phyloP scores from a whole-genome alignment of 2,888 invertebrate species.

The Podotricha telesiphe region DNA sequence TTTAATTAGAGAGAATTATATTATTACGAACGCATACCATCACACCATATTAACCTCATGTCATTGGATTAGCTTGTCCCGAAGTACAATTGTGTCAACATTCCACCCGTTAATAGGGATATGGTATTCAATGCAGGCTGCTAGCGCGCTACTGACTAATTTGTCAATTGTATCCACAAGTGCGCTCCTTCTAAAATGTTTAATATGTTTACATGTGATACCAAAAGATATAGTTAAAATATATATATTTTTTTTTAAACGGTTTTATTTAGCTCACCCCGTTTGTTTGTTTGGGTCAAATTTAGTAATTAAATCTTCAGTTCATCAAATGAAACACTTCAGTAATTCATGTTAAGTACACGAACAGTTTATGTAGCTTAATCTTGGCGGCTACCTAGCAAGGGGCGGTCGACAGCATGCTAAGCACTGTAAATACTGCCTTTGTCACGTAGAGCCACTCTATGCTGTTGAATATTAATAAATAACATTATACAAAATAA shows the following conservation, averaged over 20 bases:
- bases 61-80: constrained; percentile 38
- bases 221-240: neutral
- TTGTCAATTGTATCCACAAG: constrained; percentile 42
- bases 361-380: constrained; percentile 16
- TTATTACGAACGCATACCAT: neutral
- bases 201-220: neutral
- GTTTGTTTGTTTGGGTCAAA: too few relatives aligned
- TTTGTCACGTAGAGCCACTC: constrained; percentile 69
- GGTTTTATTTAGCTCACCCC: too few relatives aligned
- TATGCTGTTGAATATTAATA: constrained; percentile 78
- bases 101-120: constrained; percentile 43
- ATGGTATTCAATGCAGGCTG: constrained; percentile 43
- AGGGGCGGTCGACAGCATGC: constrained; percentile 47
- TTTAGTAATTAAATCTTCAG: too few relatives aligned
- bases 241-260: neutral
- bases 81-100: constrained; percentile 40
- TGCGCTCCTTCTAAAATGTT: constrained; percentile 25
- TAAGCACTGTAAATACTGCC: constrained; percentile 79
- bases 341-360: constrained; percentile 29
- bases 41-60: constrained; percentile 32
- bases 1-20: constrained; percentile 9
- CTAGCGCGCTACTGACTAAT: constrained; percentile 41
- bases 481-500: constrained; percentile 49
- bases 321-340: neutral
- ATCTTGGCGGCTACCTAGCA: constrained; percentile 1